These are phyloP conservation scores for Ptychochromis oligacanthus DNA, from an alignment of 2,113 vertebrate species.

Conservation along the genomic window DNA sequence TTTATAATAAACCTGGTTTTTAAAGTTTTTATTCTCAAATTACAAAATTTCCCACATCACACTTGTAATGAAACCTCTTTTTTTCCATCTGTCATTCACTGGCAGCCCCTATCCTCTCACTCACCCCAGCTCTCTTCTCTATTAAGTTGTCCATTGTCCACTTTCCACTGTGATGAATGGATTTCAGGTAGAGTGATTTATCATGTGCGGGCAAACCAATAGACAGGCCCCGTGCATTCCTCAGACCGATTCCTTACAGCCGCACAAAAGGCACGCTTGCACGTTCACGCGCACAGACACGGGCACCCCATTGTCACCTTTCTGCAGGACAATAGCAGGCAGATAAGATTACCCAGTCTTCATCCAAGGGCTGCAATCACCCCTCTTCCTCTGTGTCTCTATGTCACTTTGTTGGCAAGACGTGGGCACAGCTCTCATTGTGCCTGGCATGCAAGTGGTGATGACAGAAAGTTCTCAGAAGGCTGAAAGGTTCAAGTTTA, in stretches of 20 bases:
- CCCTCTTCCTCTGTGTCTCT: constrained; percentile 6
- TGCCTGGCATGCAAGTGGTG: constrained; percentile 30
- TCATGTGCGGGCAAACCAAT: constrained; percentile 34
- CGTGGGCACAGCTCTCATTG: constrained; percentile 44
- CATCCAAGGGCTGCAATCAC: constrained; percentile 26
- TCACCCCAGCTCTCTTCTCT: constrained; percentile 16
- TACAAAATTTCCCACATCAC: not conserved
- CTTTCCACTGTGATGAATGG: constrained; percentile 24
- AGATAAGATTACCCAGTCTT: constrained; percentile 56
- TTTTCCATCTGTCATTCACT: not conserved
- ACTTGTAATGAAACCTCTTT: not conserved
- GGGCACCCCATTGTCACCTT: constrained; percentile 54
- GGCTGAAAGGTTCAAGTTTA: constrained; percentile 12
- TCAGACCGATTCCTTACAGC: constrained; percentile 15
- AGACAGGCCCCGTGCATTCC: constrained; percentile 25
- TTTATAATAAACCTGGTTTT: not conserved
- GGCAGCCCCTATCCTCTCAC: not conserved
- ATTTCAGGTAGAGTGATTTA: constrained; percentile 57
- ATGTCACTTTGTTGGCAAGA: constrained; percentile 42
- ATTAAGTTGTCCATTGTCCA: constrained; percentile 38
- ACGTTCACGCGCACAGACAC: not conserved
- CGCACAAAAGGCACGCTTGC: not conserved
- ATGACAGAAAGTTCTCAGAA: constrained; percentile 45
- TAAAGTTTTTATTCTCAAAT: constrained; percentile 1
- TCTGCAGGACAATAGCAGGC: constrained; percentile 48